Base-by-base conservation (phyloP, 2,797 vertebrate species). In the Leuciscus waleckii region DNA sequence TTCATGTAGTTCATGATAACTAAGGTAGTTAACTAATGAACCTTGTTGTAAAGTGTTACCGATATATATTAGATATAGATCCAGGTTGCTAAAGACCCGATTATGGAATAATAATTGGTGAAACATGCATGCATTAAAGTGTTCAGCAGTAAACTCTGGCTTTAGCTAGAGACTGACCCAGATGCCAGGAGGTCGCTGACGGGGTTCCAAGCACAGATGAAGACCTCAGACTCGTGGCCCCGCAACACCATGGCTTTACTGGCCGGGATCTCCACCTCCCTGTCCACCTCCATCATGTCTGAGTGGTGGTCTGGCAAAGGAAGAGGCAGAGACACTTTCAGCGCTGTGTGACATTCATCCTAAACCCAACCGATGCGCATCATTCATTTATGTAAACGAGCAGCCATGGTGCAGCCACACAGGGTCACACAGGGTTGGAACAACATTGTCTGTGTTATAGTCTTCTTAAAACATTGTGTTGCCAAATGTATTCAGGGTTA, bases 181-280 rank as follows among this genome's bases (percentile, higher is more conserved):
- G 98, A 99, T 78, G 98, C 98, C 37, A 99, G 91, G 82, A 99
- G 97, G 93, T 99, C 98, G 69, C 98, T 99, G 86, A 99, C 97
- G 2, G 98, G 98, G 93, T 99, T 99, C 98, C 98, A 99, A 93
- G 98, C 98, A 94, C 98, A 99, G 94, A 99, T 99, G 90, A 99
- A 99, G 71, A 99, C 98, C 92, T 99, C 98, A 0, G 98, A 99
- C 88, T 99, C 98, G 29, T 99, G 98, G 89, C 98, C 98, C 84
- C 98, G 95, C 87, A 99, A 94, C 90, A 99, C 98, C 94, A 99
- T 98, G 88, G 98, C 98, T 94, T 99, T 99, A 92, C 96, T 99
- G 83, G 98, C 95, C 80, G 98, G 98, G 90, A 99, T 99, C 94
- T 99, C 98, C 84, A 99, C 97, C 49, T 98, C 97, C 70, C 96